Conservation (phyloP, 2,797 vertebrate species). For the Scomberomorus guttatus region DNA sequence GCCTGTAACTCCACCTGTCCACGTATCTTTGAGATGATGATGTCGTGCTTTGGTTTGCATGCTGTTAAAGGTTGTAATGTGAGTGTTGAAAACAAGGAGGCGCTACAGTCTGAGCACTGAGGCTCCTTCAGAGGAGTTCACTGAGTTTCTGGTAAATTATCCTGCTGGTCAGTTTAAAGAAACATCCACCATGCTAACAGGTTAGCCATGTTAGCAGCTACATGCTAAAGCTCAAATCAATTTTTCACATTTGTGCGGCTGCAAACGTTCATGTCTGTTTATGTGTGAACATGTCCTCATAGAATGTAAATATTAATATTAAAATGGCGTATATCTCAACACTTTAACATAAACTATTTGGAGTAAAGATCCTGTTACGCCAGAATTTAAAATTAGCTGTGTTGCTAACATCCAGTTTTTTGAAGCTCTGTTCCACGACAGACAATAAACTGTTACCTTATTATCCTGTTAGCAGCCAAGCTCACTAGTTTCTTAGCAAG, state of each 20-base stretch:
- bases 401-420: no score
- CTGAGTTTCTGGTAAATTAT: no score
- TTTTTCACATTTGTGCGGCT: no score
- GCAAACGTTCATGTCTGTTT: no score
- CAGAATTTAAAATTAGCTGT: no score
- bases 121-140: slow-evolving; percentile 20
- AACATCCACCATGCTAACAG: slow-evolving; percentile 8
- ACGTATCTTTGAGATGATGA: slow-evolving; percentile 14
- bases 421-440: no score
- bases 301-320: no score
- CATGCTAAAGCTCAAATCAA: not conserved
- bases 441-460: no score
- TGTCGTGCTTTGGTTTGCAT: slow-evolving; percentile 66
- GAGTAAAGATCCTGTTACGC: not conserved
- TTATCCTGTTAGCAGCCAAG: no score
- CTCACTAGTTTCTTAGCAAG: no score
- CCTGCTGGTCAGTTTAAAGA: not conserved
- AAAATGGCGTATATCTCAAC: no score
- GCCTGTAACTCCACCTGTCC: not conserved
- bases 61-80: slow-evolving; percentile 43
- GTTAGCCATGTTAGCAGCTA: not conserved
- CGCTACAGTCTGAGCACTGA: not conserved
- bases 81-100: slow-evolving; percentile 28
- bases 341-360: not conserved
- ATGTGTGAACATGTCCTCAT: no score